Percentiles rank a stretch among this genome's conserved stretches.
phyloP scores from a whole-genome alignment of 2,113 vertebrate genomes.

The Pteronura brasiliensis region DNA sequence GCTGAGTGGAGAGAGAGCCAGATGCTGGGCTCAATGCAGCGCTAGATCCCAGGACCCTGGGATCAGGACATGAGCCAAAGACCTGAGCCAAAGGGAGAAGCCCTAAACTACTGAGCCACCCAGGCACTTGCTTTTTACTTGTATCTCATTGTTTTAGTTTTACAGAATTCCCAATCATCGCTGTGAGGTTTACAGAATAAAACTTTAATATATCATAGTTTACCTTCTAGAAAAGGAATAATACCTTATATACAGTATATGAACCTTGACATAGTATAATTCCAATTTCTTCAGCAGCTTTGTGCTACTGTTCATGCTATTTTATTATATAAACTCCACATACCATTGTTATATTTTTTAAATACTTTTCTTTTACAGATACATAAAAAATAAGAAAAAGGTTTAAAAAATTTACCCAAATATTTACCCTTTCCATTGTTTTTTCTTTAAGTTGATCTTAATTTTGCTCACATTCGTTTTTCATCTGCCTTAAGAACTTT shows the following conservation, averaged over 20 bases:
- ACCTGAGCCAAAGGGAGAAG: too few relatives aligned
- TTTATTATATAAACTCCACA: background rate
- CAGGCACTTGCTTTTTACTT: background rate
- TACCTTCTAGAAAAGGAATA: background rate
- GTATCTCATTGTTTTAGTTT: background rate
- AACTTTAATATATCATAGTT: background rate
- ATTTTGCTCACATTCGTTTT: background rate
- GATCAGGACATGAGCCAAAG: too few relatives aligned
- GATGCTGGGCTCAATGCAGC: too few relatives aligned
- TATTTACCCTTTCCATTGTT: background rate
- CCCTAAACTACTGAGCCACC: too few relatives aligned
- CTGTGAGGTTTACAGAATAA: background rate
- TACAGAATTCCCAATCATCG: background rate
- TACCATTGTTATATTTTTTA: background rate
- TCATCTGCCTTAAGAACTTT: background rate
- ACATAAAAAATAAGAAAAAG: background rate
- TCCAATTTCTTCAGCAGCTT: background rate
- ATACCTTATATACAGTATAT: background rate
- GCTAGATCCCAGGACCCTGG: too few relatives aligned
- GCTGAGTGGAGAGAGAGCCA: too few relatives aligned
- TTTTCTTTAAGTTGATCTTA: background rate
- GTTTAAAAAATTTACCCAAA: background rate
- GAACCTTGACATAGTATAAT: background rate
- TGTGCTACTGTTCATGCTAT: background rate
- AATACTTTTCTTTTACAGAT: background rate